Evolutionary conservation across 2,888 invertebrate genomes (phyloP), one percentile per base, ranked within the genome.

Genomic region (Sinopyrophorus schimmeli): DNA sequence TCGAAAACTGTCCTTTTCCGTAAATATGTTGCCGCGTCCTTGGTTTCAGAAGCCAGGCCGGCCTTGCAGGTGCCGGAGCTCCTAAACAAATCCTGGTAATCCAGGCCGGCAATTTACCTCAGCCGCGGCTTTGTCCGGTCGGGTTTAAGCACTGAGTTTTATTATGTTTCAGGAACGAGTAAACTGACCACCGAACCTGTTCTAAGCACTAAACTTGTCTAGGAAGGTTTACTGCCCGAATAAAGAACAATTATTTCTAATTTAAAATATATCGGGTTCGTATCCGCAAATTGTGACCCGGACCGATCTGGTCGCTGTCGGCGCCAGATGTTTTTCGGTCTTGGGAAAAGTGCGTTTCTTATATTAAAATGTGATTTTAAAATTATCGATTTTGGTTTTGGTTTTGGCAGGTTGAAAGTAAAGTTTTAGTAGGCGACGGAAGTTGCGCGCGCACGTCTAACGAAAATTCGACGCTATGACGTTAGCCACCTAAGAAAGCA

Each of bases 21-120:
- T 37, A 44, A 28, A 44, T 44, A 9, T 35, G 27, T 14, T 34
- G 17, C n/a, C 14, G 15, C 26, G 38, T 44, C 37, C 44, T 51
- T 46, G 38, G 44, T 40, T 46, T 31, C 28, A 26, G 34, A 41
- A 47, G 47, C 41, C 15, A 46, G 40, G 31, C 28, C 38, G 42
- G 34, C 43, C 59, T 56, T 61, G 63, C 64, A 65, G 65, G 64
- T 64, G 62, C 58, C 57, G 62, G 62, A 69, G 68, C 71, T 69
- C 68, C 70, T 68, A 70, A 70, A 71, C 72, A 73, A 74, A 74
- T 74, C 73, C 73, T 61, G 58, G 65, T 72, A 74, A 74, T 73
- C 74, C 72, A 55, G 62, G 66, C 65, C 69, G 67, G 73, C 73
- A 72, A 74, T 73, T 74, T 74, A 72, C 71, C 70, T 72, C 70